phyloP scores from a whole-genome alignment of 2,113 vertebrate genomes.

The Origma solitaria region DNA sequence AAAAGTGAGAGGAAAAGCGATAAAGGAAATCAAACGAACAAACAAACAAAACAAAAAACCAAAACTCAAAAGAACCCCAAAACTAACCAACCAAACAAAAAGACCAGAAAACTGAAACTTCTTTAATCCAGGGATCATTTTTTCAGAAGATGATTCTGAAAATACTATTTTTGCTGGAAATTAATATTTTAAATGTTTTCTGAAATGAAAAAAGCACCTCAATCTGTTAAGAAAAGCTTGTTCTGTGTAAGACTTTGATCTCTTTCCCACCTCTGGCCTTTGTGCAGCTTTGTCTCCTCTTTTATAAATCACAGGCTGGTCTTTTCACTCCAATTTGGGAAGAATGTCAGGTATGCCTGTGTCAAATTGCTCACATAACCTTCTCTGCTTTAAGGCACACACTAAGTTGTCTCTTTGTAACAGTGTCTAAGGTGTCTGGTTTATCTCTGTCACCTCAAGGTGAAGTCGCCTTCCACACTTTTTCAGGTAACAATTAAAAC shows the following conservation, averaged over 20 bases:
- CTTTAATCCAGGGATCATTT: neutral
- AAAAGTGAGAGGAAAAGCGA: neutral
- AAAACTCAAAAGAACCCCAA: too few species aligned
- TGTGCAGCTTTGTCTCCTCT: conserved; percentile 25
- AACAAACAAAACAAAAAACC: neutral
- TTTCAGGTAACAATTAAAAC: neutral
- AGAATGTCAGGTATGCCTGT: conserved; percentile 56
- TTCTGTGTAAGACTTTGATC: conserved; percentile 24
- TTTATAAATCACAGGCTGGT: conserved; percentile 20
- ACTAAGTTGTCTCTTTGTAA: neutral
- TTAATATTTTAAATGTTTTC: neutral
- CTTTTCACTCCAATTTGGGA: conserved; percentile 34
- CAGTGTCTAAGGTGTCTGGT: neutral
- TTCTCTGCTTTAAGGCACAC: neutral
- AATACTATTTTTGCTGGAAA: neutral
- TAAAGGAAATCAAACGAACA: neutral
- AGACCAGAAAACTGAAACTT: neutral
- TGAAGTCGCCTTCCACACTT: neutral
- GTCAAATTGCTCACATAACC: conserved; percentile 17
- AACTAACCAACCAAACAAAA: too few species aligned
- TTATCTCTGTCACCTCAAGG: neutral
- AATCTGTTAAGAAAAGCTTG: neutral
- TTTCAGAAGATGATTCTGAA: neutral
- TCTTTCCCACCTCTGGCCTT: conserved; percentile 18
- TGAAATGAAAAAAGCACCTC: neutral